These are phyloP conservation scores for Apistogramma diplotaenia DNA, from an alignment of 2,113 vertebrate genomes.

Conservation along the genomic window DNA sequence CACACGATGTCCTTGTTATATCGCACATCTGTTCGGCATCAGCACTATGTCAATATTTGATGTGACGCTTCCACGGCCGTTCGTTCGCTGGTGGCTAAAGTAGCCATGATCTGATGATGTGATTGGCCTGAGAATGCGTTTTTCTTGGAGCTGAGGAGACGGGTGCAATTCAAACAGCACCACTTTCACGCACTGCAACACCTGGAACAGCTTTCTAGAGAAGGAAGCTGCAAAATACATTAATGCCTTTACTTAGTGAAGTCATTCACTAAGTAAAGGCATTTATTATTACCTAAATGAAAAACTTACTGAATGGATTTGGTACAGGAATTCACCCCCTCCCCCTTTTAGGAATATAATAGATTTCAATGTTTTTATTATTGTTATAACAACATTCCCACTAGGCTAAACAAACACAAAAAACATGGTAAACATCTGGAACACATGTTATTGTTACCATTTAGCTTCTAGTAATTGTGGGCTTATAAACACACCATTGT, in stretches of 20 bases:
- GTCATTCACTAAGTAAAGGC: too few relatives aligned
- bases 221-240: not conserved
- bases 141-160: not conserved
- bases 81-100: constrained; percentile 48
- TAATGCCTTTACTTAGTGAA: not conserved
- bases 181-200: not conserved
- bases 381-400: constrained; percentile 31
- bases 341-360: not conserved
- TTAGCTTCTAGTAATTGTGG: too few relatives aligned
- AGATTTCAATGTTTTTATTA: too few relatives aligned
- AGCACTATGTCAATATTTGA: constrained; percentile 43
- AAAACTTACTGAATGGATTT: not conserved
- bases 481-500: too few relatives aligned
- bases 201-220: not conserved
- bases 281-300: too few relatives aligned
- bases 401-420: too few relatives aligned
- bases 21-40: constrained; percentile 67
- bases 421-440: too few relatives aligned
- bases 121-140: constrained; percentile 39
- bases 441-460: too few relatives aligned
- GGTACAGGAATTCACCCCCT: not conserved
- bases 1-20: constrained; percentile 43
- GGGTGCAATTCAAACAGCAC: not conserved
- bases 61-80: constrained; percentile 29
- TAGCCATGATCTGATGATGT: constrained; percentile 42